Percentiles rank a stretch among this genome's conserved stretches.
These are phyloP conservation scores for Poeciliopsis turrubarensis DNA, from an alignment of 2,113 vertebrate species.

Conservation along the genomic window DNA sequence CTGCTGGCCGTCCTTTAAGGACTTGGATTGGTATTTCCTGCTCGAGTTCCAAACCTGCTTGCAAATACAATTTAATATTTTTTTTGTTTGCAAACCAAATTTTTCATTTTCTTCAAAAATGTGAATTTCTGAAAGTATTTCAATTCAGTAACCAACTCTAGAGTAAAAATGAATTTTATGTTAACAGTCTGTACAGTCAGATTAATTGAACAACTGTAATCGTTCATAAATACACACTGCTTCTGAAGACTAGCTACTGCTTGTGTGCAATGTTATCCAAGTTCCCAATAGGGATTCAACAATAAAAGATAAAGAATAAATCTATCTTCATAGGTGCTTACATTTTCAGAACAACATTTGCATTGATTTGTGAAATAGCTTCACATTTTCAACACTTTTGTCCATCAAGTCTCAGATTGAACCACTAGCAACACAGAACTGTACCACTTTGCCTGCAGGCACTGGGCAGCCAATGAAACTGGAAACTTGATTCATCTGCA, in stretches of 20 bases:
- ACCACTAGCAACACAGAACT: constrained; percentile 47
- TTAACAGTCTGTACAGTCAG: neutral
- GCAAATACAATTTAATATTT: too few species aligned
- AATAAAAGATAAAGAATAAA: neutral
- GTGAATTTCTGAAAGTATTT: too few species aligned
- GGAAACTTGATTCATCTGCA: constrained; percentile 40
- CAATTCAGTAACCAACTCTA: too few species aligned
- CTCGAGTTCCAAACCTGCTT: too few species aligned
- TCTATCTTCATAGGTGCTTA: neutral
- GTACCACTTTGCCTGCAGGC: constrained; percentile 28
- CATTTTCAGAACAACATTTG: neutral
- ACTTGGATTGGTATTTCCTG: too few species aligned
- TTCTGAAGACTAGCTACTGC: too few species aligned
- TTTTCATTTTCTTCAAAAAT: too few species aligned
- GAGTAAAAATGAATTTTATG: neutral
- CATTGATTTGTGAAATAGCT: constrained; percentile 3
- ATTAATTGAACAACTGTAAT: neutral
- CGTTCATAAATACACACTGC: neutral
- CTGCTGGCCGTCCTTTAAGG: too few species aligned
- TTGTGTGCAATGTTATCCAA: neutral
- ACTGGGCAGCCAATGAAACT: constrained; percentile 32
- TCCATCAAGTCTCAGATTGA: constrained; percentile 39
- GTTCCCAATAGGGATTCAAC: neutral
- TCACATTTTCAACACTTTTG: neutral
- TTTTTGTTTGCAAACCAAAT: too few species aligned